These are phyloP conservation scores for Zhengitettix transpicula DNA, from an alignment of 2,888 invertebrate genomes.

Conservation along the genomic window DNA sequence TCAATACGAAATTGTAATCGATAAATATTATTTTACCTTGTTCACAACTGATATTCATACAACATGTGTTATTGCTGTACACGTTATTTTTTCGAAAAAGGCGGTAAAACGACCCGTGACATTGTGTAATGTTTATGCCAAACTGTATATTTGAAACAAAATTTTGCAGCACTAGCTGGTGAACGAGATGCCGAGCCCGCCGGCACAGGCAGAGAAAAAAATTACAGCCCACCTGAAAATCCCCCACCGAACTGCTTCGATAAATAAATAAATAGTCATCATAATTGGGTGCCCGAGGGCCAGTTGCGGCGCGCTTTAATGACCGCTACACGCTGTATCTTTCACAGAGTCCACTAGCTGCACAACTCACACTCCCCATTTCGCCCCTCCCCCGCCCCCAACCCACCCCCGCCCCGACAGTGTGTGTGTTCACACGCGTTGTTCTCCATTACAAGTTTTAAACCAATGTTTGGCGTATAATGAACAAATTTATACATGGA, in stretches of 20 bases:
- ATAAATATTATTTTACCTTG: too few relatives aligned
- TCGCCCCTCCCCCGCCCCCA: neutral
- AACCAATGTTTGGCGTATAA: slow-evolving; percentile 4
- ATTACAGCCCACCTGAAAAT: neutral
- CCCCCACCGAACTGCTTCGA: slow-evolving; percentile 5
- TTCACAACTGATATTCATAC: too few relatives aligned
- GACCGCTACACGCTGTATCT: neutral
- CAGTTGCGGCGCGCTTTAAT: neutral
- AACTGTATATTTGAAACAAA: too few relatives aligned
- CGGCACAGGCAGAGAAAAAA: too few relatives aligned
- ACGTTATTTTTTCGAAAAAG: too few relatives aligned
- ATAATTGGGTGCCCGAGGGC: slow-evolving; percentile 8
- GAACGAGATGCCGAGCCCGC: too few relatives aligned
- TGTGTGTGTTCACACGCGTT: neutral
- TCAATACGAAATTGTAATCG: too few relatives aligned
- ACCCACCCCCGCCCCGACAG: neutral
- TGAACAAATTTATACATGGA: slow-evolving; percentile 4
- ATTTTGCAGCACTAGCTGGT: too few relatives aligned
- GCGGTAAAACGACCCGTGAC: too few relatives aligned
- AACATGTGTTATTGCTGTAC: too few relatives aligned
- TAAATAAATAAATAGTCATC: slow-evolving; percentile 9
- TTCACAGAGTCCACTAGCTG: neutral
- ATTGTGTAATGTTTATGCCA: too few relatives aligned
- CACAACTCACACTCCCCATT: neutral
- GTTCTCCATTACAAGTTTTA: neutral